Conservation (phyloP, 2,797 vertebrate genomes). For the Morelia viridis region DNA sequence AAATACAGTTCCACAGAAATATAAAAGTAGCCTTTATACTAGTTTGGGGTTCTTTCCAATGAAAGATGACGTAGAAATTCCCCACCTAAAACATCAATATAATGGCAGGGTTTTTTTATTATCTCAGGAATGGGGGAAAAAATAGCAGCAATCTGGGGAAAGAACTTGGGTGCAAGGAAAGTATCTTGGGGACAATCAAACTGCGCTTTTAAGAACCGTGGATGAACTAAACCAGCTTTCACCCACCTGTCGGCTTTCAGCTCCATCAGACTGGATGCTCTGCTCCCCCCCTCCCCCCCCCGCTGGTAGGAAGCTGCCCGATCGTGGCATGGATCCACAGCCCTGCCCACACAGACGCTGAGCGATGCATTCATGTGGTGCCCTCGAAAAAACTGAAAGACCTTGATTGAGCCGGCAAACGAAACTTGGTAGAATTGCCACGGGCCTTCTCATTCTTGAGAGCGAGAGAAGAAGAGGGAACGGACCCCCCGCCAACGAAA, state of each 20-base stretch:
- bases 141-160: background rate
- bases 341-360: background rate
- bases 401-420: background rate
- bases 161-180: background rate
- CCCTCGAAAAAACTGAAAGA: background rate
- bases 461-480: background rate
- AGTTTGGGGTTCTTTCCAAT: background rate
- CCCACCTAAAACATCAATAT: background rate
- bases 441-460: background rate
- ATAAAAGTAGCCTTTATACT: background rate
- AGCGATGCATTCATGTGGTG: background rate
- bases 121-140: background rate
- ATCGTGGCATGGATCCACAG: too few species aligned
- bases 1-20: background rate
- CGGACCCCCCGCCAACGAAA: background rate
- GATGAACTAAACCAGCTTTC: too few species aligned
- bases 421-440: background rate
- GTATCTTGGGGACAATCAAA: too few species aligned
- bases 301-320: rapidly evolving
- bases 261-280: background rate
- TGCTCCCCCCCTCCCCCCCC: rapidly evolving
- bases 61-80: background rate
- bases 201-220: background rate
- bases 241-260: background rate
- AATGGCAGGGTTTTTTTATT: background rate